A percentile compares a stretch with the other conserved stretches of the same genome.
These are phyloP conservation scores for Coelinius sp. DNA, from an alignment of 2,888 invertebrate genomes.

Conservation along the genomic window DNA sequence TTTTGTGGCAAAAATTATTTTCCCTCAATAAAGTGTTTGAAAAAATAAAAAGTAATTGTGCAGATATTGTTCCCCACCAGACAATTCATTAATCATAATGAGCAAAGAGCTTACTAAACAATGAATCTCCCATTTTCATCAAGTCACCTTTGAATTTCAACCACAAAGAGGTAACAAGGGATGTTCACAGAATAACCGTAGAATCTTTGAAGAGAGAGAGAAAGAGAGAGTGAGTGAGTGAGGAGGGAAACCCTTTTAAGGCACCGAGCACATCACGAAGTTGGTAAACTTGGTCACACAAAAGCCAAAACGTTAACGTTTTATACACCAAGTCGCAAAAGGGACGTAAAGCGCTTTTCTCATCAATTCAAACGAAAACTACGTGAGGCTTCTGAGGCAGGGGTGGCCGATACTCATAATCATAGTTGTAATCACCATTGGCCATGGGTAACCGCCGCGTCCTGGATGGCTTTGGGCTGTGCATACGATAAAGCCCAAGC, in stretches of 20 bases:
- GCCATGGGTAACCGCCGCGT: slow-evolving; percentile 22
- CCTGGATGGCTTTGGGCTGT: slow-evolving; percentile 48
- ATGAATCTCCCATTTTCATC: not conserved
- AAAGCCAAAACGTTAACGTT: slow-evolving; percentile 14
- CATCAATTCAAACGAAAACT: slow-evolving; percentile 63
- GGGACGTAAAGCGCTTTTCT: not conserved
- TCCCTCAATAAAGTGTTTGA: not conserved
- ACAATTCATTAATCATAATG: not conserved
- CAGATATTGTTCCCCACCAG: not conserved
- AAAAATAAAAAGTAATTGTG: not conserved
- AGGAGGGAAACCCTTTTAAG: slow-evolving; percentile 22
- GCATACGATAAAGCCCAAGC: slow-evolving; percentile 62
- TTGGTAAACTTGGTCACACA: slow-evolving; percentile 7
- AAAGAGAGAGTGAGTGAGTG: not conserved
- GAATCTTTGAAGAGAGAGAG: not conserved
- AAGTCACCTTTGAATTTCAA: slow-evolving; percentile 9
- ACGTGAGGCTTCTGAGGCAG: slow-evolving; percentile 64
- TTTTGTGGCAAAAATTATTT: not conserved
- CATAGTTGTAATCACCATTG: slow-evolving; percentile 58
- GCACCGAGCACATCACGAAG: slow-evolving; percentile 26
- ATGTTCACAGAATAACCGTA: not conserved
- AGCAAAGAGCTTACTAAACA: slow-evolving; percentile 2
- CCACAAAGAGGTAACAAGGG: not conserved
- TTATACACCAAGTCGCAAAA: not conserved
- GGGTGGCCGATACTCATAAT: slow-evolving; percentile 60